These are phyloP conservation scores for Smittia sp. DNA, from an alignment of 2,888 invertebrate species.

Conservation along the genomic window DNA sequence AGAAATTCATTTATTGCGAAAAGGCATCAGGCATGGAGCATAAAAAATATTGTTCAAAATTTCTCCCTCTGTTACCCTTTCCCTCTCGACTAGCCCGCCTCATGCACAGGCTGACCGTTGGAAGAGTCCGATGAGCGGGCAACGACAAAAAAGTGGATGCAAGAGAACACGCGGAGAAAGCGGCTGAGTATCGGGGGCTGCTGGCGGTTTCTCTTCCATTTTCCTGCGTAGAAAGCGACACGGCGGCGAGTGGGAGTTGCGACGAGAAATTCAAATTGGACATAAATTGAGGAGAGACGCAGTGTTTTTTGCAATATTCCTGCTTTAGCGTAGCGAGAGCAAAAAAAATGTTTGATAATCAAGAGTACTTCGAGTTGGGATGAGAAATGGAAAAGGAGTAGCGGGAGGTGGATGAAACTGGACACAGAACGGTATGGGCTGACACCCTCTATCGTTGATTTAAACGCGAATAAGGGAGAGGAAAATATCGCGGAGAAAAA, in stretches of 20 bases:
- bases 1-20: constrained; percentile 41
- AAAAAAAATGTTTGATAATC: constrained; percentile 14
- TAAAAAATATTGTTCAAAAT: constrained; percentile 31
- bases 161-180: constrained; percentile 4
- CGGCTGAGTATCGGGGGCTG: constrained; percentile 21
- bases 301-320: background rate
- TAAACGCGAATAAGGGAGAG: background rate
- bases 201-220: constrained; percentile 16
- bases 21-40: constrained; percentile 39
- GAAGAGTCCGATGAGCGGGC: constrained; percentile 7
- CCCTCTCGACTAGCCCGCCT: background rate
- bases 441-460: constrained; percentile 18
- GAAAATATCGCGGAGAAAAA: constrained; percentile 24
- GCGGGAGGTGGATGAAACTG: background rate
- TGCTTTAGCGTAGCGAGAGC: background rate
- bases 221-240: constrained; percentile 3
- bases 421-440: background rate
- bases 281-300: constrained; percentile 22
- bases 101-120: constrained; percentile 1
- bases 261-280: constrained; percentile 36
- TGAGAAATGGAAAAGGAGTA: constrained; percentile 22
- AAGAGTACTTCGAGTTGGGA: background rate
- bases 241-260: background rate
- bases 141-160: constrained; percentile 10
- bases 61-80: constrained; percentile 1